Evolutionary conservation across 2,888 invertebrate genomes (phyloP).

Genomic region (Trachelus tabidus): DNA sequence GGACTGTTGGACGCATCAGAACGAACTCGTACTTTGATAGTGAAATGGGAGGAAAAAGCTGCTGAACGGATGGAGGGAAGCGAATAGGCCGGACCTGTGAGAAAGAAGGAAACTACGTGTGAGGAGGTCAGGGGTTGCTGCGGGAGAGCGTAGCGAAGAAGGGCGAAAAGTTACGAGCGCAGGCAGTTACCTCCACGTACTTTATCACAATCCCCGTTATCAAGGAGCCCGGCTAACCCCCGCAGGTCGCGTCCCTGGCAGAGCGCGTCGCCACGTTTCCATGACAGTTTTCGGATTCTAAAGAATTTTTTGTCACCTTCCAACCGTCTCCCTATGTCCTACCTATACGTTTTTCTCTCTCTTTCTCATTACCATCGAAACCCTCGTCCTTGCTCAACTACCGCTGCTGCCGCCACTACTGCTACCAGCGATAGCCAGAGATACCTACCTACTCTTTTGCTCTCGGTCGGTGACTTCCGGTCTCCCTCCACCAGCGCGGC

Average conservation of each 20-base stretch:
- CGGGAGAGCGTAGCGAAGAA: neutral
- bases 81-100: neutral
- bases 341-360: neutral
- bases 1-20: neutral
- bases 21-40: neutral
- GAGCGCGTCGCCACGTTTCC: neutral
- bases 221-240: neutral
- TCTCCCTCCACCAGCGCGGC: neutral
- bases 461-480: neutral
- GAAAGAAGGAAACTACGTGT: neutral
- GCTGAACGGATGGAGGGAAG: neutral
- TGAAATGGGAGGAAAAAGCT: neutral
- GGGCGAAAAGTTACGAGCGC: neutral
- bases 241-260: neutral
- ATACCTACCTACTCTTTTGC: neutral
- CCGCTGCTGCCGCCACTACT: neutral
- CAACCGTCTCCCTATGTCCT: neutral
- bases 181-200: neutral
- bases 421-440: neutral
- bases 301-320: neutral
- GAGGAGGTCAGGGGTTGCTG: neutral
- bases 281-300: constrained; percentile 1
- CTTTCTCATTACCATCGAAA: neutral
- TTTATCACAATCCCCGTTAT: neutral
- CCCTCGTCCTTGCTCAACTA: neutral